A percentile compares a stretch with the other conserved stretches of the same genome.
phyloP scores from a whole-genome alignment of 1,140 invertebrate species.

The Hyles euphorbiae region DNA sequence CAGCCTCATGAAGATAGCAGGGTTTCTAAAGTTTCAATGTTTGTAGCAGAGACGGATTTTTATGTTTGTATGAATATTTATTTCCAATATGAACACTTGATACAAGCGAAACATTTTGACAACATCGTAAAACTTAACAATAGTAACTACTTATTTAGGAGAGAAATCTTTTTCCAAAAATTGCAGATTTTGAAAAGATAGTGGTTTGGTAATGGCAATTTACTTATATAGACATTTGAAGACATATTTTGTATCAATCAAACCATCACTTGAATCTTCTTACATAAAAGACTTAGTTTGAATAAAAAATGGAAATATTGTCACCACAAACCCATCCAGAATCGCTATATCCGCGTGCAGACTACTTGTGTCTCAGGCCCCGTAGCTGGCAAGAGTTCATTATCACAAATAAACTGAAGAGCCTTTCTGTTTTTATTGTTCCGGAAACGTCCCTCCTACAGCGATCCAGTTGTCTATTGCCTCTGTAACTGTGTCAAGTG shows the following conservation, averaged over 20 bases:
- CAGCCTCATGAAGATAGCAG: too few species aligned
- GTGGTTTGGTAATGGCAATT: too few species aligned
- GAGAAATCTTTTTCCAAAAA: too few species aligned
- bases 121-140: too few species aligned
- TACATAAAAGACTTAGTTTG: neutral
- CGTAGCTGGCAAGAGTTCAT: slow-evolving; percentile 44
- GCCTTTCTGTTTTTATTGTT: slow-evolving; percentile 53
- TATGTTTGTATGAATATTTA: too few species aligned
- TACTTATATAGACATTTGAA: too few species aligned
- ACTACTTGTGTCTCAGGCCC: slow-evolving; percentile 21
- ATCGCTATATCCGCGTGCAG: slow-evolving; percentile 17
- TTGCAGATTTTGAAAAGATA: too few species aligned
- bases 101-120: too few species aligned
- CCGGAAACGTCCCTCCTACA: slow-evolving; percentile 24
- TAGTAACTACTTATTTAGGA: too few species aligned
- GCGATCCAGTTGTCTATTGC: slow-evolving; percentile 29
- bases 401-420: slow-evolving; percentile 57
- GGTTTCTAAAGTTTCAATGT: too few species aligned
- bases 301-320: neutral
- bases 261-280: neutral
- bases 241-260: neutral
- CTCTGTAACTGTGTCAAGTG: slow-evolving; percentile 35
- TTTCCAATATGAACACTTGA: too few species aligned
- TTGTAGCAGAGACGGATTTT: too few species aligned
- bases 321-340: slow-evolving; percentile 12